phyloP scores from a whole-genome alignment of 1,140 invertebrate genomes.

The Neodiprion virginianus region DNA sequence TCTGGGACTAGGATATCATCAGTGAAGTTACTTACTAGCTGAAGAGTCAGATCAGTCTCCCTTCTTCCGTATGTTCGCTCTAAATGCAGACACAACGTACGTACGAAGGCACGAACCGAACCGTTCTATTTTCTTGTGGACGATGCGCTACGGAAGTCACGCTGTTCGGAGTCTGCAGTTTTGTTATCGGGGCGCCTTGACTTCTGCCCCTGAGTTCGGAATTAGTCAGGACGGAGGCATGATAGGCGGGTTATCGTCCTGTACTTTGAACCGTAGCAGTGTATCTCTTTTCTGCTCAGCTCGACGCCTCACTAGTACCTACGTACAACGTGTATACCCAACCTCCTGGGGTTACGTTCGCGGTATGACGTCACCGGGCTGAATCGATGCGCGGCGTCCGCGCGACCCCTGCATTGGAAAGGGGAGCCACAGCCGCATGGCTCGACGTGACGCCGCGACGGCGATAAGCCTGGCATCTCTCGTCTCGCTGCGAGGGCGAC shows the following conservation, averaged over 20 bases:
- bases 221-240: conserved; percentile 2
- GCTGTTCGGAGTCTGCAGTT: background rate
- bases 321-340: background rate
- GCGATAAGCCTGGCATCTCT: conserved; percentile 4
- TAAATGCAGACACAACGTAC: conserved; percentile 4
- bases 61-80: background rate
- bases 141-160: background rate
- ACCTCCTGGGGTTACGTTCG: background rate
- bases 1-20: too few species aligned
- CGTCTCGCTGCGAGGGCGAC: background rate
- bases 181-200: background rate
- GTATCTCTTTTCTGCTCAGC: background rate
- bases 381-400: background rate
- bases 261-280: background rate
- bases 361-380: background rate
- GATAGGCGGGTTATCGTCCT: background rate
- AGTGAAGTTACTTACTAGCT: background rate
- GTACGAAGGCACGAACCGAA: background rate
- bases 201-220: background rate
- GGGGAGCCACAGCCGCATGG: background rate
- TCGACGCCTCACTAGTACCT: background rate
- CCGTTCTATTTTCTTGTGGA: too few species aligned
- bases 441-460: background rate
- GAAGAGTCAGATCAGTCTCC: background rate
- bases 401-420: background rate